Conservation (phyloP, 1,140 invertebrate genomes). For the Ylistrum balloti region DNA sequence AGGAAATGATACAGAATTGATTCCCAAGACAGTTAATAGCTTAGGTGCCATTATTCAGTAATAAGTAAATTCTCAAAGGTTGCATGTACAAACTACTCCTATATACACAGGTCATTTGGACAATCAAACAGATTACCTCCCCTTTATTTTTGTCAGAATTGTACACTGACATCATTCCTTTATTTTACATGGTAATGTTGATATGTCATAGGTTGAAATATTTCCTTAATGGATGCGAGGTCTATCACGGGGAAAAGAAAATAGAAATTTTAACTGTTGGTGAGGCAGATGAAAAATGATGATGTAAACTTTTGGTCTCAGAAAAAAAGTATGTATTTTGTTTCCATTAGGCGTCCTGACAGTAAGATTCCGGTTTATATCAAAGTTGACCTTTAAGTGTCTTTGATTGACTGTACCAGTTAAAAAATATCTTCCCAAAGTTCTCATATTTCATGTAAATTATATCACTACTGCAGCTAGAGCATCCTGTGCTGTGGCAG, state of each 20-base stretch:
- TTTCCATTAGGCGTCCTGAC: background rate
- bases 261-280: background rate
- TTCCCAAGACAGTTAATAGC: too few relatives aligned
- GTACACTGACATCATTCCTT: background rate
- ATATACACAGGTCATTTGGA: background rate
- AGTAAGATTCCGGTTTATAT: background rate
- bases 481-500: background rate
- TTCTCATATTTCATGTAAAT: constrained; percentile 11
- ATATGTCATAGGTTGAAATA: background rate
- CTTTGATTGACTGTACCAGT: background rate
- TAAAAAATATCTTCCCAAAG: constrained; percentile 39
- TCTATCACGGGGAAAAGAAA: background rate
- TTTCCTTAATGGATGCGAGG: background rate
- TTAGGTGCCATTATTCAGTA: too few relatives aligned
- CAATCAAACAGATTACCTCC: background rate
- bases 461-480: background rate
- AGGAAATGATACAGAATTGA: background rate
- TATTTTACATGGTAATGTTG: background rate
- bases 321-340: background rate
- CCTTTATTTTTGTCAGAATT: background rate
- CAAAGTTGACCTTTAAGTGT: background rate
- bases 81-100: background rate
- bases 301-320: background rate
- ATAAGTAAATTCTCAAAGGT: too few relatives aligned
- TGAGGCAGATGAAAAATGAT: background rate